Conservation (phyloP, 2,888 invertebrate species). For the Seladonia tumulorum region DNA sequence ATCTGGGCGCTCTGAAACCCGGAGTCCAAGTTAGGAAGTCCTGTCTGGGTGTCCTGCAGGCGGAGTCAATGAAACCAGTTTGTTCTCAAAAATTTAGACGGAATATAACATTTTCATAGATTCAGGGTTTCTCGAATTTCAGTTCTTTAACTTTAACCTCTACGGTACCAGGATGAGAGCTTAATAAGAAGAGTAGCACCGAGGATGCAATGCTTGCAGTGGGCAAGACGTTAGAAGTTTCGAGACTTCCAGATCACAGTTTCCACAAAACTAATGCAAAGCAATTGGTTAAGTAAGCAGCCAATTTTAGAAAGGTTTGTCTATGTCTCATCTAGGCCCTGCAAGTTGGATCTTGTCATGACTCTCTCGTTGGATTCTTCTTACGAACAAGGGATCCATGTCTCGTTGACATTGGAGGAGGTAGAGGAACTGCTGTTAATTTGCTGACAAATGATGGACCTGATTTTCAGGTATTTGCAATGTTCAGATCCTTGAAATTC, state of each 20-base stretch:
- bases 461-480: background rate
- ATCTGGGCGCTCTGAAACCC: background rate
- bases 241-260: background rate
- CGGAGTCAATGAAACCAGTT: background rate
- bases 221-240: background rate
- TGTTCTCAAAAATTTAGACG: background rate
- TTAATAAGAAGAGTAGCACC: background rate
- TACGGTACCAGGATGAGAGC: background rate
- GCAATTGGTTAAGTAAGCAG: background rate
- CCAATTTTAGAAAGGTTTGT: background rate
- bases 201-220: background rate
- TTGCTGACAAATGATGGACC: background rate
- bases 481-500: too few relatives aligned
- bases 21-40: background rate
- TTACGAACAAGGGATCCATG: background rate
- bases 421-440: background rate
- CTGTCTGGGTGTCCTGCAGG: background rate
- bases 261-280: background rate
- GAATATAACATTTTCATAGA: too few relatives aligned
- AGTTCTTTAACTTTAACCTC: background rate
- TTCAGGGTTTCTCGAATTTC: background rate
- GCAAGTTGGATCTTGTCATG: background rate
- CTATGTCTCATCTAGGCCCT: background rate
- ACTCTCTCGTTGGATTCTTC: background rate
- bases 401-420: background rate